Percentiles rank a stretch among this genome's conserved stretches.
These are phyloP conservation scores for Phasia obesa DNA, from an alignment of 2,888 invertebrate genomes.

Conservation along the genomic window DNA sequence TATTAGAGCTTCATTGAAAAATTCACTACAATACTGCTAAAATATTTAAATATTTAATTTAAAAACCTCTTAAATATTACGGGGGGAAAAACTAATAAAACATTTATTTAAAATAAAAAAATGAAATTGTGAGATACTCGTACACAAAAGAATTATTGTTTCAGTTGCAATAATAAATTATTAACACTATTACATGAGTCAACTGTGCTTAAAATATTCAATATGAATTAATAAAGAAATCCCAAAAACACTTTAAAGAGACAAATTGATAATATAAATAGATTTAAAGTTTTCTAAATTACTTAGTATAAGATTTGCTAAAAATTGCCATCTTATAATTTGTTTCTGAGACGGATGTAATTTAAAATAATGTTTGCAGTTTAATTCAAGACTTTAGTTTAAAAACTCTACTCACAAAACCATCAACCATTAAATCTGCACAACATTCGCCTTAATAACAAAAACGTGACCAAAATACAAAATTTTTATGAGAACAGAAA, in stretches of 20 bases:
- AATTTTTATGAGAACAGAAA: not conserved
- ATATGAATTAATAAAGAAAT: no score
- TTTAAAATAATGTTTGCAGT: slow-evolving; percentile 40
- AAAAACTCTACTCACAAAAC: slow-evolving; percentile 11
- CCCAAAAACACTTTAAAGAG: no score
- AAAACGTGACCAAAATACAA: slow-evolving; percentile 50
- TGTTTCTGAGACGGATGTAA: slow-evolving; percentile 49
- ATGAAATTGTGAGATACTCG: no score
- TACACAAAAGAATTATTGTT: no score
- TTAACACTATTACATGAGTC: no score
- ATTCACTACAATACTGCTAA: slow-evolving; percentile 8
- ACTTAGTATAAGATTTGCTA: not conserved
- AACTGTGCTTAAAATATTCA: no score
- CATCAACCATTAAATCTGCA: slow-evolving; percentile 34
- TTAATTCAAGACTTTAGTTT: slow-evolving; percentile 4
- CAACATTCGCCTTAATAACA: slow-evolving; percentile 12
- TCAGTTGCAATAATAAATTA: no score
- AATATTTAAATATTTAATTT: slow-evolving; percentile 15
- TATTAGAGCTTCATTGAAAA: slow-evolving; percentile 16
- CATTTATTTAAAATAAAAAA: no score
- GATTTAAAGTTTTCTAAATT: not conserved
- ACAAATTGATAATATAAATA: no score
- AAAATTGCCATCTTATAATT: not conserved
- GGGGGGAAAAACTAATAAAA: no score
- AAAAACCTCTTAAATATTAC: not conserved